Evolutionary conservation across 2,113 vertebrate genomes (phyloP).

Genomic region (Pongo pygmaeus): DNA sequence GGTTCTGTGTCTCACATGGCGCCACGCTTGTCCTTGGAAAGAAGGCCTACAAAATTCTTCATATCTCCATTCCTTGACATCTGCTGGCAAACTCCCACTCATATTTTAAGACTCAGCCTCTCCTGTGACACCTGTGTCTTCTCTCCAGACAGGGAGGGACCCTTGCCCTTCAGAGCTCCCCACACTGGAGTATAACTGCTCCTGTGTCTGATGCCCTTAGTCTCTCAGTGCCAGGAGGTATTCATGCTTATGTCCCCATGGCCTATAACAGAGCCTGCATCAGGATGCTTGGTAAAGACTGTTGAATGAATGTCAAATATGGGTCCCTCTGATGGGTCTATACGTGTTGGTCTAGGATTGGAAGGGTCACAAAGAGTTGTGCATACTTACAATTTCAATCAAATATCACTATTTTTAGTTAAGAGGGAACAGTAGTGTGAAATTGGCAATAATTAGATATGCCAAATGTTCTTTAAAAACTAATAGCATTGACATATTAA

Average conservation of each 20-base stretch:
- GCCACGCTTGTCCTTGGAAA: background rate
- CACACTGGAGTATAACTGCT: background rate
- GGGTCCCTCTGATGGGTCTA: background rate
- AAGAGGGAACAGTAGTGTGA: background rate
- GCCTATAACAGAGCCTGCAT: background rate
- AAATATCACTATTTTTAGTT: background rate
- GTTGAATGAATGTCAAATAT: background rate
- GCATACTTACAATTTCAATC: background rate
- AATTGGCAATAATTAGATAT: background rate
- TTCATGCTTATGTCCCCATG: background rate
- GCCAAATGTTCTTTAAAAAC: background rate
- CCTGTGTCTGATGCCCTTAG: background rate
- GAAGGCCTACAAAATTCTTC: background rate
- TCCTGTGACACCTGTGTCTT: background rate
- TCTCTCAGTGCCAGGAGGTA: no score
- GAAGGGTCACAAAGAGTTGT: background rate
- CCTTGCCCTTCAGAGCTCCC: background rate
- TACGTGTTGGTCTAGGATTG: background rate
- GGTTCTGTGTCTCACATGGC: rapidly evolving
- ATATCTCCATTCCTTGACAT: background rate
- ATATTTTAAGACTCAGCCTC: background rate
- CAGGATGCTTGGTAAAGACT: background rate
- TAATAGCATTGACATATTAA: background rate
- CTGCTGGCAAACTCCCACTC: background rate
- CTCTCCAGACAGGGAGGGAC: background rate